Percentiles rank a stretch among this genome's conserved stretches.
phyloP scores from a whole-genome alignment of 2,113 vertebrate genomes.

The Melospiza melodia region DNA sequence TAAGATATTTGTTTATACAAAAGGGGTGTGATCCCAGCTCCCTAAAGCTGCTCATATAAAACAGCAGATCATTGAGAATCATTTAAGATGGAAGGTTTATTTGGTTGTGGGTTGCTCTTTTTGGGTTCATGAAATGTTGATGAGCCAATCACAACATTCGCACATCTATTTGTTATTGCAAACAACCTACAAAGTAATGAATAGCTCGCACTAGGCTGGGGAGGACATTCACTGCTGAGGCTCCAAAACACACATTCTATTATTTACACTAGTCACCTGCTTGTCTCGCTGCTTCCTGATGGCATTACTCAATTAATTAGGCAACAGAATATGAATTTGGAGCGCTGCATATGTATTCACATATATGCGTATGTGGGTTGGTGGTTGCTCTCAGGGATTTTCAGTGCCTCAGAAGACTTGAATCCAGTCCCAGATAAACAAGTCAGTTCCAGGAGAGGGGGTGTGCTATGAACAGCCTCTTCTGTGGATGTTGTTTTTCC shows the following conservation, averaged over 20 bases:
- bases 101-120: background rate
- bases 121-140: background rate
- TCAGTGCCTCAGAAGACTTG: background rate
- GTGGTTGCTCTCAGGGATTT: background rate
- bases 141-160: constrained; percentile 24
- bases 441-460: background rate
- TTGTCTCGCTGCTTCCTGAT: background rate
- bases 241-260: background rate
- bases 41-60: background rate
- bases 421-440: constrained; percentile 13
- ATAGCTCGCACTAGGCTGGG: background rate
- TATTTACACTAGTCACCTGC: background rate
- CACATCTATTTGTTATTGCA: background rate
- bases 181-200: background rate
- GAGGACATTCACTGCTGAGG: background rate
- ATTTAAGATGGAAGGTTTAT: background rate
- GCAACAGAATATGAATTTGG: background rate
- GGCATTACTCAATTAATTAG: background rate
- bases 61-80: background rate
- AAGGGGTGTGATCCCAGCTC: background rate
- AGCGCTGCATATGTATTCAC: background rate
- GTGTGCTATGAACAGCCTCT: background rate
- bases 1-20: background rate
- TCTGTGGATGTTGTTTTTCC: background rate
- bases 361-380: background rate